These are phyloP conservation scores for Cybosia mesomella DNA, from an alignment of 2,888 invertebrate genomes.

Conservation along the genomic window DNA sequence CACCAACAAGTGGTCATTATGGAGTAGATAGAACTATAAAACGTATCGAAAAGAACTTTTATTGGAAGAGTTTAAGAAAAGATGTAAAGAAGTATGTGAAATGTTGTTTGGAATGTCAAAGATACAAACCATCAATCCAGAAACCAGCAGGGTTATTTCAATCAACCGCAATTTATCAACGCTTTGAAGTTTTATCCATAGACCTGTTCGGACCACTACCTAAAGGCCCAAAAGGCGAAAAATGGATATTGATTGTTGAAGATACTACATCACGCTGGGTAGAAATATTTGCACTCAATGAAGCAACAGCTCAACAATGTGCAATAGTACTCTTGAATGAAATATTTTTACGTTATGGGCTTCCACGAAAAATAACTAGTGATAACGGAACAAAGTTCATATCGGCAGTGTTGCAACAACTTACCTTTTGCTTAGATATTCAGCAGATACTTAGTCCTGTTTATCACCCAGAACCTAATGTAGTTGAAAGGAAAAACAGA, in stretches of 20 bases:
- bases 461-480: constrained; percentile 57
- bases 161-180: constrained; percentile 36
- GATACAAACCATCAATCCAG: constrained; percentile 55
- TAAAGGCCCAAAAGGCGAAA: background rate
- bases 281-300: constrained; percentile 37
- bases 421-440: constrained; percentile 42
- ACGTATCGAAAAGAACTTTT: background rate
- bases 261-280: constrained; percentile 43
- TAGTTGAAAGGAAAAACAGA: constrained; percentile 34
- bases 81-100: constrained; percentile 36
- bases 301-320: constrained; percentile 9
- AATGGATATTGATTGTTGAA: constrained; percentile 19
- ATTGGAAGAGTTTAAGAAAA: constrained; percentile 21
- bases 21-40: constrained; percentile 14
- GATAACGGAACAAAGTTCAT: constrained; percentile 65
- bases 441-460: constrained; percentile 51
- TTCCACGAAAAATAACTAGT: constrained; percentile 48
- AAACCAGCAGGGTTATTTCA: constrained; percentile 60
- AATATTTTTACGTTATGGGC: background rate
- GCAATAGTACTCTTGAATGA: background rate
- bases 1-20: constrained; percentile 20
- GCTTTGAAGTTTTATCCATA: constrained; percentile 57
- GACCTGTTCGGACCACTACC: constrained; percentile 51
- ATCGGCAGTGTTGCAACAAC: constrained; percentile 58
- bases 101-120: constrained; percentile 53